phyloP scores from a whole-genome alignment of 1,140 invertebrate genomes.

The Druon quercuslanigerum region DNA sequence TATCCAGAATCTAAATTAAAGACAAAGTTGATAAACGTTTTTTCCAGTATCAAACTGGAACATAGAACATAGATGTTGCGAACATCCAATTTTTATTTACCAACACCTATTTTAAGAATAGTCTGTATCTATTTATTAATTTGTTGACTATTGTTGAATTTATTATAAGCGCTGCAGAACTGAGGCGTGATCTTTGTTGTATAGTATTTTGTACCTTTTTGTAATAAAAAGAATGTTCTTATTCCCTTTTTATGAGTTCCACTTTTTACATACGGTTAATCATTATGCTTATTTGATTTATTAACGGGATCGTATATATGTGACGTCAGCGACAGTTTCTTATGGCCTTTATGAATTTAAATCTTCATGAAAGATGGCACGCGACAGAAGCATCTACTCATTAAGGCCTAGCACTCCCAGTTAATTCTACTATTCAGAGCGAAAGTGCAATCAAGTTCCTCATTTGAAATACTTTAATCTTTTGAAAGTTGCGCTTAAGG shows the following conservation, averaged over 20 bases:
- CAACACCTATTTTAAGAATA: conserved; percentile 47
- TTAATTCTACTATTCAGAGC: neutral
- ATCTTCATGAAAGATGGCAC: neutral
- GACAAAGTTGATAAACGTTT: neutral
- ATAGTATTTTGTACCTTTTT: conserved; percentile 59
- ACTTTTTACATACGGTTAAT: neutral
- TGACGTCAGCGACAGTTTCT: neutral
- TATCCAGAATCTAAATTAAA: neutral
- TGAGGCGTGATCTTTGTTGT: conserved; percentile 56
- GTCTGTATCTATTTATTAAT: conserved; percentile 54
- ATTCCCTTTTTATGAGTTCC: conserved; percentile 16
- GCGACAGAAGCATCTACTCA: neutral
- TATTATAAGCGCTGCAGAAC: conserved; percentile 36
- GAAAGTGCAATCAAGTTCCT: neutral
- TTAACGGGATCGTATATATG: neutral
- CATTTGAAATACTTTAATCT: neutral
- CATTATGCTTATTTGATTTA: neutral
- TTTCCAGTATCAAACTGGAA: neutral
- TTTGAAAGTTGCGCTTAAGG: neutral
- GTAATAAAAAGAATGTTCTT: conserved; percentile 62
- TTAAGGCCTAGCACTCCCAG: neutral
- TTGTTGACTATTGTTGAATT: conserved; percentile 38
- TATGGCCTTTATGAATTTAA: neutral
- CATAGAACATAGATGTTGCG: conserved; percentile 15
- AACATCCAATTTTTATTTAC: conserved; percentile 42